These are phyloP conservation scores for Micromesistius poutassou DNA, from an alignment of 2,797 vertebrate species.

Conservation along the genomic window DNA sequence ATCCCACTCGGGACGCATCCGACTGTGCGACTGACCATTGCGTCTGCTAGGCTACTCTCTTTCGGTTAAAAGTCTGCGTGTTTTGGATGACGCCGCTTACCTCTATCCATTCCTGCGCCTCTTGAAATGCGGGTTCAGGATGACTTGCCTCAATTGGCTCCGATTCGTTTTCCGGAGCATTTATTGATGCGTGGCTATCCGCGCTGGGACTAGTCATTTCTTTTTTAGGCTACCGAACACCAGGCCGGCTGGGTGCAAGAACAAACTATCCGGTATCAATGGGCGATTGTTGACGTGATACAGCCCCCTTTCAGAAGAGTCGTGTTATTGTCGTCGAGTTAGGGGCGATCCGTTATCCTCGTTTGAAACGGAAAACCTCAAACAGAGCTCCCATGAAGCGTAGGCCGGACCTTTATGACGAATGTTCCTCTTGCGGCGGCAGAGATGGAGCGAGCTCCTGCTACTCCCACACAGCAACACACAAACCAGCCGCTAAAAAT, in stretches of 20 bases:
- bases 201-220: constrained; percentile 84
- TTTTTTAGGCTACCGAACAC: constrained; percentile 53
- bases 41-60: not conserved
- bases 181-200: constrained; percentile 58
- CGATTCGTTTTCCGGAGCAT: constrained; percentile 62
- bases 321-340: not conserved
- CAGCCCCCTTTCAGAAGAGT: constrained; percentile 19
- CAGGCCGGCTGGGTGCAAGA: constrained; percentile 10
- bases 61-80: not conserved
- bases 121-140: constrained; percentile 81
- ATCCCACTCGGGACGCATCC: constrained; percentile 8
- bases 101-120: constrained; percentile 97
- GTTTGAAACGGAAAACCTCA: constrained; percentile 5
- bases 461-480: constrained; percentile 45
- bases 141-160: constrained; percentile 62
- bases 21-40: not conserved
- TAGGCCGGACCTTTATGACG: not conserved
- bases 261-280: constrained; percentile 25
- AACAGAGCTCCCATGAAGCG: constrained; percentile 15
- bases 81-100: constrained; percentile 68
- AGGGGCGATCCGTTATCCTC: constrained; percentile 37
- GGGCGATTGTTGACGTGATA: constrained; percentile 24
- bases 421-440: constrained; percentile 23
- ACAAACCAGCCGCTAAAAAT: constrained; percentile 62
- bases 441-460: constrained; percentile 18